Conservation (phyloP, 2,888 invertebrate species). For the Neoscelio sp. region DNA sequence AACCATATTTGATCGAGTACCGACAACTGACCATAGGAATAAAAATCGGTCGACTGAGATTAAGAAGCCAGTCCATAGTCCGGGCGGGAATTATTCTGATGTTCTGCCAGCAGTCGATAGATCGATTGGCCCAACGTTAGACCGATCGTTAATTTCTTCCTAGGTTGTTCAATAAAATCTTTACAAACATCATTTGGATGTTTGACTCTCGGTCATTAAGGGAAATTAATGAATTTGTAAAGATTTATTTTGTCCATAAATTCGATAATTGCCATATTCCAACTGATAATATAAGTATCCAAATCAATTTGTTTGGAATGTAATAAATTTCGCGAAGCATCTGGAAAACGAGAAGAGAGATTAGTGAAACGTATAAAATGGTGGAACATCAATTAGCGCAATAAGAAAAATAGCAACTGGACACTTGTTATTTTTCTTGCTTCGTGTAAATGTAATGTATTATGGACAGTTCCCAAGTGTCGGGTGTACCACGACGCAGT, state of each 20-base stretch:
- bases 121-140: no score
- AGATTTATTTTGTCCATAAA: conserved; percentile 3
- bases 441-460: conserved; percentile 71
- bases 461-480: conserved; percentile 82
- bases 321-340: conserved; percentile 47
- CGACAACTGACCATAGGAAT: no score
- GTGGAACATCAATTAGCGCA: conserved; percentile 80
- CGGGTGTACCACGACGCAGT: conserved; percentile 80
- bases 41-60: no score
- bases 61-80: no score
- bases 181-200: no score
- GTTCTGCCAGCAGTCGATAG: no score
- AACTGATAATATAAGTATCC: conserved; percentile 34
- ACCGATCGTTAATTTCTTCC: no score
- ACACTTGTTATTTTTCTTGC: conserved; percentile 67
- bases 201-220: no score
- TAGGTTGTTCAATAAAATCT: no score
- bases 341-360: conserved; percentile 64
- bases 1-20: no score
- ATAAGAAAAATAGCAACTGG: conserved; percentile 77
- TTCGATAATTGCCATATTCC: no score
- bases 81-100: no score
- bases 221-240: not conserved
- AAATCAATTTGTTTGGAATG: conserved; percentile 51
- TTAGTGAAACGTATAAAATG: conserved; percentile 64